These are phyloP conservation scores for Platyrinchus mystaceus DNA, from an alignment of 2,797 vertebrate species.

Conservation along the genomic window DNA sequence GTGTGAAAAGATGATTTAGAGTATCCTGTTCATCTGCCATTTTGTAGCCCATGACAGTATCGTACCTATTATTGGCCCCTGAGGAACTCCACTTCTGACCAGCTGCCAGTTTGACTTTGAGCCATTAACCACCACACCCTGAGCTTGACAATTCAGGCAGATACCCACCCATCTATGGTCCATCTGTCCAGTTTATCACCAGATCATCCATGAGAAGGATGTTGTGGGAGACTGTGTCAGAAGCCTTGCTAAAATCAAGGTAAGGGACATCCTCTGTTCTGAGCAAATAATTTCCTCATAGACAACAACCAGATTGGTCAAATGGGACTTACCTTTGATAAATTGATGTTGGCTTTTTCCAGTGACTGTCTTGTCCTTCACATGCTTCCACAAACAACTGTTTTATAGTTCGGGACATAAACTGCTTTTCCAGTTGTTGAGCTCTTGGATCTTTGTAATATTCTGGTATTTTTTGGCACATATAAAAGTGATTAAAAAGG, in stretches of 20 bases:
- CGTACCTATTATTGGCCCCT: accelerated
- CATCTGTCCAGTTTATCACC: neutral
- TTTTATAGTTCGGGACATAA: neutral
- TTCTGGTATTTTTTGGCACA: neutral
- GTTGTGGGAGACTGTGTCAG: neutral
- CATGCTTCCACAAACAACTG: neutral
- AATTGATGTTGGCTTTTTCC: neutral
- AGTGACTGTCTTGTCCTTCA: neutral
- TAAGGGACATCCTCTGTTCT: neutral
- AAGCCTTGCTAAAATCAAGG: neutral
- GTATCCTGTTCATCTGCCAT: neutral
- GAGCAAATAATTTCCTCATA: neutral
- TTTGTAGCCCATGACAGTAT: neutral
- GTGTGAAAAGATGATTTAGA: neutral
- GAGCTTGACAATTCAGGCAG: neutral
- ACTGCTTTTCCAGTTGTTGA: neutral
- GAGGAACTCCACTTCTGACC: neutral
- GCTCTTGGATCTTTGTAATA: neutral
- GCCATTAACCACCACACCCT: neutral
- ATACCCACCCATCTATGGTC: neutral
- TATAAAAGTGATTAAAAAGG: neutral
- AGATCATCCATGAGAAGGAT: neutral
- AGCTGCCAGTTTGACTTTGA: neutral
- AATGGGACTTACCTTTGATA: neutral
- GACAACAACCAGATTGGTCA: neutral